Evolutionary conservation across 1,140 invertebrate genomes (phyloP), one percentile per base, ranked within the genome.

Genomic region (Bombus vancouverensis): DNA sequence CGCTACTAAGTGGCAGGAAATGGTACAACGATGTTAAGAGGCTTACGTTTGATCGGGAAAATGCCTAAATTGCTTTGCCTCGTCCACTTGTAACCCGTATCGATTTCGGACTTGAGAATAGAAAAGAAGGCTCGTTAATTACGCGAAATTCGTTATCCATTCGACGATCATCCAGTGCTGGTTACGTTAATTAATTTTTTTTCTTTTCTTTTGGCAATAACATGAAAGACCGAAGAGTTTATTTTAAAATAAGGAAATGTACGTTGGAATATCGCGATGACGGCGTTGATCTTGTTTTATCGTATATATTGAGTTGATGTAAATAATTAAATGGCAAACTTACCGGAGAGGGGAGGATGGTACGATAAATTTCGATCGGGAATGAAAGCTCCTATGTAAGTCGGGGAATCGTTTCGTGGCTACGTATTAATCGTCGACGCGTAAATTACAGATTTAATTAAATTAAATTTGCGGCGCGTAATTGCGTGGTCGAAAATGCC

Each of bases 1-100:
- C 39, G 47, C 39, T 22, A 42, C 25, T 25, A 25, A 87, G 65
- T 25, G 66, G 32, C 66, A 66, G 77, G 18, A 88, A 66, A 72
- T 79, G 75, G 68, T 65, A 73, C 74, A 53, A 22, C 65, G 59
- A 22, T 42, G 53, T 65, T 59, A 32, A 85, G 76, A 59, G 42
- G 42, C 42, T 88, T 76, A 70, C 86, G 76, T 85, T 66, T 53
- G 32, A 88, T 80, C 77, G 75, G 34, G 83, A 88, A 88, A 68
- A 85, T 85, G 22, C 65, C 62, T 66, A 71, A 84, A 75, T 74
- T 62, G 71, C 22, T 74, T 66, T 68, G 25, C 32, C 72, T 87
- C 78, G 66, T 25, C 2, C 32, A 15, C 47, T 53, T 39, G 28
- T 53, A 13, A 1, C 42, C 1, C 15, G 28, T 28, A 42, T 68